A percentile compares a stretch with the other conserved stretches of the same genome.
Evolutionary conservation across 1,140 invertebrate genomes (phyloP).

Genomic region (Globodera rostochiensis): DNA sequence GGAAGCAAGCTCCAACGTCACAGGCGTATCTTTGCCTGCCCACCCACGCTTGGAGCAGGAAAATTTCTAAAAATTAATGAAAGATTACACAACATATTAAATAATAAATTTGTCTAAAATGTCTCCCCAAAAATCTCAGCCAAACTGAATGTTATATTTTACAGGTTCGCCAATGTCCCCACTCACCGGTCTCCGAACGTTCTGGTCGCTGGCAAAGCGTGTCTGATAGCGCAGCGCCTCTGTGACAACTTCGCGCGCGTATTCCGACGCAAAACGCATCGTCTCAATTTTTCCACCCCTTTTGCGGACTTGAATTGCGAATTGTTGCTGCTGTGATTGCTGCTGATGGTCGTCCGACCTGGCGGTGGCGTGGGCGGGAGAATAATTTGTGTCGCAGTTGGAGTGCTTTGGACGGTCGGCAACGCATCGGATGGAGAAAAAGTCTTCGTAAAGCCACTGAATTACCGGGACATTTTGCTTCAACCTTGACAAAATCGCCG

Average conservation of each 20-base stretch:
- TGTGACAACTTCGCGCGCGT: slow-evolving; percentile 85
- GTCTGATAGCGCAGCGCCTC: slow-evolving; percentile 79
- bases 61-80: slow-evolving; percentile 34
- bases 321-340: slow-evolving; percentile 7
- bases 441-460: slow-evolving; percentile 71
- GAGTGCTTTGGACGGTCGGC: slow-evolving; percentile 49
- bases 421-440: slow-evolving; percentile 68
- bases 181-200: slow-evolving; percentile 47
- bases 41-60: slow-evolving; percentile 72
- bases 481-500: slow-evolving; percentile 72
- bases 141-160: too few relatives aligned
- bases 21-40: slow-evolving; percentile 84
- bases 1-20: slow-evolving; percentile 84
- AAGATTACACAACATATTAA: slow-evolving; percentile 26
- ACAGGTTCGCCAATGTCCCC: too few relatives aligned
- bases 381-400: slow-evolving; percentile 12
- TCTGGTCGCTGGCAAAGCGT: slow-evolving; percentile 50
- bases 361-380: background rate
- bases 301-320: slow-evolving; percentile 71
- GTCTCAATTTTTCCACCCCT: slow-evolving; percentile 81
- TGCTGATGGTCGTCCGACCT: background rate
- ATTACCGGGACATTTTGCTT: slow-evolving; percentile 43
- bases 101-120: slow-evolving; percentile 14
- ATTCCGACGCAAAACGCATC: slow-evolving; percentile 96
- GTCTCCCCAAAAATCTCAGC: too few relatives aligned